phyloP scores from a whole-genome alignment of 2,113 vertebrate species.

The Petrocephalus zakoni region DNA sequence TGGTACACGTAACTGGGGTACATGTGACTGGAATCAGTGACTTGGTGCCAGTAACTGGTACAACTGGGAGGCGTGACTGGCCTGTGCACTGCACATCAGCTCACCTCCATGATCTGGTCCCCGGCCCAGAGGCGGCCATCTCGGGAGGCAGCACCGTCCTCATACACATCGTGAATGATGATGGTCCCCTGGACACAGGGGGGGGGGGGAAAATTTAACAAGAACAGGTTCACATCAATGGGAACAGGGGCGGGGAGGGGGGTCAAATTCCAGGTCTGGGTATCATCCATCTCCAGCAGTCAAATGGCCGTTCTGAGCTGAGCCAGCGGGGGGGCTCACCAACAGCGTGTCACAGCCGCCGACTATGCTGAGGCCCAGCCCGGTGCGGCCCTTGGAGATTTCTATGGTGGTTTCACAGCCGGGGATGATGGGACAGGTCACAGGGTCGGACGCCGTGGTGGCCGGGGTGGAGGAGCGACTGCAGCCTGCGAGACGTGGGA shows the following conservation, averaged over 20 bases:
- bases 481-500: conserved; percentile 48
- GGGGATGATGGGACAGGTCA: conserved; percentile 91
- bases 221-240: neutral
- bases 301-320: neutral
- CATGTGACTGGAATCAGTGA: neutral
- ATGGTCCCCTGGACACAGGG: conserved; percentile 74
- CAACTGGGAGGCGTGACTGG: neutral
- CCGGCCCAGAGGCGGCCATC: conserved; percentile 95
- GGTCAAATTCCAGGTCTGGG: conserved; percentile 52
- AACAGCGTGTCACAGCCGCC: conserved; percentile 91
- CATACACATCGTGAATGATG: conserved; percentile 97
- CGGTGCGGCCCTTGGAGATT: conserved; percentile 89
- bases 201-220: neutral
- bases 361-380: conserved; percentile 94
- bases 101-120: conserved; percentile 94
- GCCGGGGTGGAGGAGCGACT: conserved; percentile 86
- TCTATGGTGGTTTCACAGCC: conserved; percentile 96
- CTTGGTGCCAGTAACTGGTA: neutral
- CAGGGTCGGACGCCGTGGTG: conserved; percentile 74
- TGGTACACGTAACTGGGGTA: neutral
- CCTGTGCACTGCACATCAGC: neutral
- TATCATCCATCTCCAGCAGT: conserved; percentile 43
- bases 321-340: conserved; percentile 56
- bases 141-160: conserved; percentile 93
- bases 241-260: conserved; percentile 15